These are phyloP conservation scores for Nomada flava DNA, from an alignment of 2,888 invertebrate genomes.

Conservation along the genomic window DNA sequence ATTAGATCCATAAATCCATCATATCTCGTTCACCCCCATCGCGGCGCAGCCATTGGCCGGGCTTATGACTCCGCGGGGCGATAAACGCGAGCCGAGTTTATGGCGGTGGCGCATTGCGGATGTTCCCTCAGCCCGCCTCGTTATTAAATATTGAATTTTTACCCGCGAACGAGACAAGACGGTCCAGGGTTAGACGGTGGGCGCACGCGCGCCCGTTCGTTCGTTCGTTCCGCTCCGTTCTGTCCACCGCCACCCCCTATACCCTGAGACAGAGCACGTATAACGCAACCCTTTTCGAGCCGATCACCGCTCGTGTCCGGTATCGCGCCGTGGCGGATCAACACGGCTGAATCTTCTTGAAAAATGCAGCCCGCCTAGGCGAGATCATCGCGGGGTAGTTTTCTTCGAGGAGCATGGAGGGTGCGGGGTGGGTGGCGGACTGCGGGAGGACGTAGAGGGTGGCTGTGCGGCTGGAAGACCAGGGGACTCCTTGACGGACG, in stretches of 20 bases:
- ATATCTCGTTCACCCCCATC: slow-evolving; percentile 85
- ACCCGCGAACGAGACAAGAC: slow-evolving; percentile 67
- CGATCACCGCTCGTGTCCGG: slow-evolving; percentile 17
- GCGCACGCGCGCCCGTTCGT: slow-evolving; percentile 27
- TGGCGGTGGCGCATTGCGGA: slow-evolving; percentile 84
- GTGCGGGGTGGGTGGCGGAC: slow-evolving; percentile 15
- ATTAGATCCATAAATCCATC: slow-evolving; percentile 94
- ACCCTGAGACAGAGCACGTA: background rate
- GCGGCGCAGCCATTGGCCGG: slow-evolving; percentile 72
- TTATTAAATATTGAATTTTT: slow-evolving; percentile 93
- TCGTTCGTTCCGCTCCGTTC: background rate
- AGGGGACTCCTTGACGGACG: slow-evolving; percentile 84
- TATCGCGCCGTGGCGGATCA: background rate
- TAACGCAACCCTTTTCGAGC: slow-evolving; percentile 29
- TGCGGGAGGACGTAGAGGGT: slow-evolving; percentile 61
- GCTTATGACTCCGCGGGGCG: slow-evolving; percentile 63
- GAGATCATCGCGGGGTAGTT: slow-evolving; percentile 50
- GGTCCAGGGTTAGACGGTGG: slow-evolving; percentile 1
- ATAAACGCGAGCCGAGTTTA: slow-evolving; percentile 54
- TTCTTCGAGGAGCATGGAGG: background rate
- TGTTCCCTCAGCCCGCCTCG: slow-evolving; percentile 87
- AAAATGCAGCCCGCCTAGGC: slow-evolving; percentile 42
- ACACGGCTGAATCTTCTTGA: slow-evolving; percentile 42
- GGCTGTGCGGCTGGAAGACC: slow-evolving; percentile 77
- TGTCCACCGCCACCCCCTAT: slow-evolving; percentile 35